Base-by-base conservation (phyloP, 2,797 vertebrate species). In the Centroberyx gerrardi region DNA sequence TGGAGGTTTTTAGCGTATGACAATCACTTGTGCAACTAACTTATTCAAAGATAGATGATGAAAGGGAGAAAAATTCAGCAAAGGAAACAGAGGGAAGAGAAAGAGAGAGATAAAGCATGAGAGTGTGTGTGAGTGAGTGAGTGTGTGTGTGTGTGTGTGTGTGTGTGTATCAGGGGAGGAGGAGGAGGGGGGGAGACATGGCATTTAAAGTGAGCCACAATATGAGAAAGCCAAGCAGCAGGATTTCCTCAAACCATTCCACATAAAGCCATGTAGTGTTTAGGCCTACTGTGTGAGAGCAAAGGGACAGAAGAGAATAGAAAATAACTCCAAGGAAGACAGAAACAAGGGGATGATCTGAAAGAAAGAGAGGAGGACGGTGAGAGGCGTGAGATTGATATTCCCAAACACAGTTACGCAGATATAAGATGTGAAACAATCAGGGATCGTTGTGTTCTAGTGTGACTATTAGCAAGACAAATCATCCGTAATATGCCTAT, bases 401-500 rank as follows among this genome's bases (percentile, higher is more conserved):
- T 82, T 81, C 55, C 36, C 54, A 79, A 86, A 88, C 31, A 85
- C 33, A 70, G 27, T 83, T 72, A 81, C 4, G 18, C 73, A 78
- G 77, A 83, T 74, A 38, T 66, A 70, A 81, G 63, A 83, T 62
- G 69, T 72, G 64, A 88, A 86, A 78, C 69, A 80, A 86, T 90
- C 54, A 53, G 74, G 72, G 40, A 73, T 79, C 14, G 0, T 66
- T 81, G 65, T 58, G 52, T 81, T 74, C 59, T 67, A 29, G 56
- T 77, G 56, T 69, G 67, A 84, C 82, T 83, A 85, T 86, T 81
- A 88, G 78, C 67, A 81, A 56, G 78, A 87, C 81, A 87, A 86
- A 85, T 78, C 58, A 78, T 69, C 64, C 48, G 51, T 83, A 83
- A 86, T 88, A 75, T 76, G 72, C 76, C 84, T 56, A 83, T 89